Percentiles rank a stretch among this genome's conserved stretches.
Evolutionary conservation across 2,797 vertebrate genomes (phyloP).

Genomic region (Erethizon dorsatum): DNA sequence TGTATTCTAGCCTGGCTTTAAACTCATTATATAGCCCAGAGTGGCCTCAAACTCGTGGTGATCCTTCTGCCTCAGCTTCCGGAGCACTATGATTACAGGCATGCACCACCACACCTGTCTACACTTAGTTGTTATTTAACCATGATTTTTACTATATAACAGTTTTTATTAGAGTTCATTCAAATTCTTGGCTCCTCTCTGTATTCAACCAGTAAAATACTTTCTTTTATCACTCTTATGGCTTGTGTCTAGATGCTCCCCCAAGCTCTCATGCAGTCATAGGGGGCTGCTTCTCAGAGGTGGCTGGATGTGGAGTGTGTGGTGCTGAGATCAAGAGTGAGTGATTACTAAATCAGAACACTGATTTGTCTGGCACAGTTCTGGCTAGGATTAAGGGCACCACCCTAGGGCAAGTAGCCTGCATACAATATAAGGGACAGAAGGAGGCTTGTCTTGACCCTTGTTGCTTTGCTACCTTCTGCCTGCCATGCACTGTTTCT

Average conservation of each 20-base stretch:
- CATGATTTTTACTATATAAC: neutral
- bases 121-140: slow-evolving; percentile 40
- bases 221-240: slow-evolving; percentile 34
- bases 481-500: neutral
- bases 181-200: slow-evolving; percentile 27
- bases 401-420: neutral
- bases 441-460: neutral
- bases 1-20: neutral
- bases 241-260: neutral
- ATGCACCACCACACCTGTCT: neutral
- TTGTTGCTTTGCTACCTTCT: neutral
- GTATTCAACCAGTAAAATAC: slow-evolving; percentile 50
- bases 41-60: neutral
- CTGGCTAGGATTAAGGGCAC: neutral
- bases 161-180: slow-evolving; percentile 48
- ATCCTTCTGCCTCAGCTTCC: neutral
- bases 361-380: neutral
- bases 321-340: neutral
- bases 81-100: neutral
- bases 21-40: neutral
- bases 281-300: neutral
- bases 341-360: neutral
- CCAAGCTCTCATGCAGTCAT: neutral
- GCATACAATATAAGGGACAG: neutral
- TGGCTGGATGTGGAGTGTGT: neutral